A percentile compares a stretch with the other conserved stretches of the same genome.
These are phyloP conservation scores for Cylas formicarius DNA, from an alignment of 1,140 invertebrate genomes.

Conservation along the genomic window DNA sequence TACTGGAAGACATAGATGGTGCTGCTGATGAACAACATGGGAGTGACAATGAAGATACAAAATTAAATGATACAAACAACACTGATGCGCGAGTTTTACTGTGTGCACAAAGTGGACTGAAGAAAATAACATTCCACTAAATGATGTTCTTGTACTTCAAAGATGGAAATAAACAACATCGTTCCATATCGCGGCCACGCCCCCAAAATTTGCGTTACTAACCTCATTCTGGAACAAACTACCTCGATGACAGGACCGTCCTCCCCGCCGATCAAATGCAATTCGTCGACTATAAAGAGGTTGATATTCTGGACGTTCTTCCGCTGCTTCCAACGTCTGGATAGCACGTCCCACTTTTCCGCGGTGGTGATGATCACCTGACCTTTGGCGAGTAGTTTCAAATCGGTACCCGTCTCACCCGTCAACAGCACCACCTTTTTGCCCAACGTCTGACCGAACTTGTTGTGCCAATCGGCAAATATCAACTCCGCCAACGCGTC, in stretches of 20 bases:
- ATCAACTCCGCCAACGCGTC: constrained; percentile 88
- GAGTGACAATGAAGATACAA: too few relatives aligned
- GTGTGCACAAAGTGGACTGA: too few relatives aligned
- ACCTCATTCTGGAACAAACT: constrained; percentile 90
- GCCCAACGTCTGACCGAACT: constrained; percentile 73
- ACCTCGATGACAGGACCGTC: constrained; percentile 94
- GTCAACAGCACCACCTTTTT: constrained; percentile 92
- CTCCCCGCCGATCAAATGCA: constrained; percentile 85
- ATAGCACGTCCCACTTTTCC: constrained; percentile 98
- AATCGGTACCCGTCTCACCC: constrained; percentile 95
- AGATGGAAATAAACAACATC: too few relatives aligned
- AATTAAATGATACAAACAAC: too few relatives aligned
- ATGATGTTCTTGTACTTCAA: too few relatives aligned
- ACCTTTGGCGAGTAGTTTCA: constrained; percentile 86
- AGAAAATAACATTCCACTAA: too few relatives aligned
- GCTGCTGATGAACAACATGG: too few relatives aligned
- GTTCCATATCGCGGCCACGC: too few relatives aligned
- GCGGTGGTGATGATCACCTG: constrained; percentile 95
- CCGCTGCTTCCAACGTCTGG: constrained; percentile 95
- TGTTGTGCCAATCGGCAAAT: constrained; percentile 84
- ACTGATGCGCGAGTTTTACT: too few relatives aligned
- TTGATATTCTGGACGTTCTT: constrained; percentile 98
- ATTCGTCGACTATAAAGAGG: constrained; percentile 94
- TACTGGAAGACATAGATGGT: too few relatives aligned
- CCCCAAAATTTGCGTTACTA: constrained; percentile 7